Conservation (phyloP, 2,113 vertebrate species). For the Oenanthe melanoleuca region DNA sequence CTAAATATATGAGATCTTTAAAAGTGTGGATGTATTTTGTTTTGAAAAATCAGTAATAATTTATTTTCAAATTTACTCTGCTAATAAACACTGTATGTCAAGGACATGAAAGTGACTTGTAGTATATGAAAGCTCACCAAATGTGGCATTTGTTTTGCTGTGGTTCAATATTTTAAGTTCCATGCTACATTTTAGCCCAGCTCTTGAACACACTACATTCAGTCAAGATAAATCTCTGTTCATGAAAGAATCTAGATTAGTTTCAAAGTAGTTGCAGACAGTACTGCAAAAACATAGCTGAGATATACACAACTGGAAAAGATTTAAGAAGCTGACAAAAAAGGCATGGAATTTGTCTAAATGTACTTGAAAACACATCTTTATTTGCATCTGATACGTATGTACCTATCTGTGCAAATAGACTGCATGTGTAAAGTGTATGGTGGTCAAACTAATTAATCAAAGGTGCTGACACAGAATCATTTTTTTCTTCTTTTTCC, state of each 20-base stretch:
- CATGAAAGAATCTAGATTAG: not conserved
- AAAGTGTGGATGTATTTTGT: not conserved
- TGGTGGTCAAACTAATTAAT: not conserved
- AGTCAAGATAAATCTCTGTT: not conserved
- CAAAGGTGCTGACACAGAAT: not conserved
- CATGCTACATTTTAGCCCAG: not conserved
- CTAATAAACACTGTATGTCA: not conserved
- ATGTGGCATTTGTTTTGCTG: not conserved
- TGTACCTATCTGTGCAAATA: not conserved
- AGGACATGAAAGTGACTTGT: not conserved
- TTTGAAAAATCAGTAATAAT: not conserved
- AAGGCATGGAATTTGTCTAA: not conserved
- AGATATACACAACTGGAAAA: not conserved
- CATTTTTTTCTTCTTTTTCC: not conserved
- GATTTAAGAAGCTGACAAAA: not conserved
- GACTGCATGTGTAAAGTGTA: not conserved
- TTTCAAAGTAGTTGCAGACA: not conserved
- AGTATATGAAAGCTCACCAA: not conserved
- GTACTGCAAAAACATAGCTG: not conserved
- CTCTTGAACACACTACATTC: not conserved
- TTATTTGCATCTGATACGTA: not conserved
- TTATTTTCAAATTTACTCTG: not conserved
- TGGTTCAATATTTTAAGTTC: constrained; percentile 13
- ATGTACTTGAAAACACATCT: not conserved
- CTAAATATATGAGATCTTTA: not conserved